Evolutionary conservation across 2,888 invertebrate genomes (phyloP).

Genomic region (Pollenia labialis): DNA sequence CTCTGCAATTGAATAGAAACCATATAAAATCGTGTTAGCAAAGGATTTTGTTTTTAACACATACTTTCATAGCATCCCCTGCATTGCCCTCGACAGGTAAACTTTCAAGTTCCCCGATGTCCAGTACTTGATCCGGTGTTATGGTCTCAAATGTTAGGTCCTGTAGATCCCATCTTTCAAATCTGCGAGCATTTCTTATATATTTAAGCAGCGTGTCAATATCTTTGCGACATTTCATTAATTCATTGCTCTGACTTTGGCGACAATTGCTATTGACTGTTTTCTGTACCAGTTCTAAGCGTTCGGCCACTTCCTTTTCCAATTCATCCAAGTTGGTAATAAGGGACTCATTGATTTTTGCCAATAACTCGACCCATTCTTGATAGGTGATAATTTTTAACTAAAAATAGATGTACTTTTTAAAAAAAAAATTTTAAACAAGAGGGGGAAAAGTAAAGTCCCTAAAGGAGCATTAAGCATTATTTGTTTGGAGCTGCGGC

Average conservation of each 20-base stretch:
- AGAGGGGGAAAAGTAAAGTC: too few relatives aligned
- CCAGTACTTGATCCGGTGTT: slow-evolving; percentile 82
- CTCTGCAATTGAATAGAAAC: slow-evolving; percentile 58
- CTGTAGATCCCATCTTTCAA: slow-evolving; percentile 82
- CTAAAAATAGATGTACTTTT: slow-evolving; percentile 81
- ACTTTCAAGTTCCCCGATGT: slow-evolving; percentile 49
- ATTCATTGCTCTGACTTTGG: slow-evolving; percentile 75
- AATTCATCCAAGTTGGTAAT: slow-evolving; percentile 87
- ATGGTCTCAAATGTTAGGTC: slow-evolving; percentile 84
- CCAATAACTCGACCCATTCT: slow-evolving; percentile 87
- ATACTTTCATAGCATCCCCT: slow-evolving; percentile 31
- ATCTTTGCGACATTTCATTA: slow-evolving; percentile 80
- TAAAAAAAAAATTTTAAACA: not conserved
- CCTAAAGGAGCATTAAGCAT: too few relatives aligned
- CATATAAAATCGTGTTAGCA: too few relatives aligned
- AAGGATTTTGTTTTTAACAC: not conserved
- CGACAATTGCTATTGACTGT: slow-evolving; percentile 75
- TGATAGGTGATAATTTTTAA: slow-evolving; percentile 87
- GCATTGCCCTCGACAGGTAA: slow-evolving; percentile 1
- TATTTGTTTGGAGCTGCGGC: too few relatives aligned
- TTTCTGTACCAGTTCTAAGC: slow-evolving; percentile 85
- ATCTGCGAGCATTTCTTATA: slow-evolving; percentile 83
- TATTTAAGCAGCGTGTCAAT: slow-evolving; percentile 84
- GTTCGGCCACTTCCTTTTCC: slow-evolving; percentile 86
- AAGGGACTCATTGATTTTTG: slow-evolving; percentile 86